These are phyloP conservation scores for Pelecanoides urinatrix DNA, from an alignment of 2,113 vertebrate genomes.

Conservation along the genomic window DNA sequence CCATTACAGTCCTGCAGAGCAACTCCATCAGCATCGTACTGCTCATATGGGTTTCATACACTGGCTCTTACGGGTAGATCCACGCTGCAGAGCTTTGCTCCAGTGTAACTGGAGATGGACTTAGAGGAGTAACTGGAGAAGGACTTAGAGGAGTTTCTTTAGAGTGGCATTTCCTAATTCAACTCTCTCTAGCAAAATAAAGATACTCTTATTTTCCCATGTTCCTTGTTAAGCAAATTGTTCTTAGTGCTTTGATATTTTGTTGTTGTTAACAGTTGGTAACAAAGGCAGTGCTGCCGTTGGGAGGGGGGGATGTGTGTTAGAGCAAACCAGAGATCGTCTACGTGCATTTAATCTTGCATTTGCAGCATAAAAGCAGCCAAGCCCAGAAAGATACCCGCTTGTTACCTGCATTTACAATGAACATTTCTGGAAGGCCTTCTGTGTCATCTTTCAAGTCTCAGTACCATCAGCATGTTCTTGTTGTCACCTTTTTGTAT, in stretches of 20 bases:
- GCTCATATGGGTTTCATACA: rapidly evolving
- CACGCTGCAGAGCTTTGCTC: background rate
- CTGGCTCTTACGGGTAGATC: background rate
- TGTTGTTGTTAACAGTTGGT: background rate
- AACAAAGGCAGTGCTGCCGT: background rate
- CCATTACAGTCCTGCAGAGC: background rate
- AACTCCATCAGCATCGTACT: background rate
- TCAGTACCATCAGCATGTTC: background rate
- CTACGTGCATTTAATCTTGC: background rate
- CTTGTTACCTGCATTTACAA: background rate
- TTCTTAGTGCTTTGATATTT: background rate
- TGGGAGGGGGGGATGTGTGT: background rate
- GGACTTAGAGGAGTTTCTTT: background rate
- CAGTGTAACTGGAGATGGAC: background rate
- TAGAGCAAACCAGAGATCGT: background rate
- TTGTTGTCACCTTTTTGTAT: background rate
- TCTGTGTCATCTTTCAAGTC: background rate
- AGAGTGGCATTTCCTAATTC: background rate
- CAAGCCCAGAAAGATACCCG: background rate
- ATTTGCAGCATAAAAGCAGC: background rate
- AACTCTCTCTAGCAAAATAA: background rate
- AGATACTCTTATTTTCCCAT: background rate
- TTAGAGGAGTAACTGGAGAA: background rate
- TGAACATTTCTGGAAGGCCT: background rate
- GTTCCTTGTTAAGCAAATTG: background rate